Percentiles rank a stretch among this genome's conserved stretches.
Evolutionary conservation across 2,888 invertebrate genomes (phyloP).

Genomic region (Frankliniella intonsa): DNA sequence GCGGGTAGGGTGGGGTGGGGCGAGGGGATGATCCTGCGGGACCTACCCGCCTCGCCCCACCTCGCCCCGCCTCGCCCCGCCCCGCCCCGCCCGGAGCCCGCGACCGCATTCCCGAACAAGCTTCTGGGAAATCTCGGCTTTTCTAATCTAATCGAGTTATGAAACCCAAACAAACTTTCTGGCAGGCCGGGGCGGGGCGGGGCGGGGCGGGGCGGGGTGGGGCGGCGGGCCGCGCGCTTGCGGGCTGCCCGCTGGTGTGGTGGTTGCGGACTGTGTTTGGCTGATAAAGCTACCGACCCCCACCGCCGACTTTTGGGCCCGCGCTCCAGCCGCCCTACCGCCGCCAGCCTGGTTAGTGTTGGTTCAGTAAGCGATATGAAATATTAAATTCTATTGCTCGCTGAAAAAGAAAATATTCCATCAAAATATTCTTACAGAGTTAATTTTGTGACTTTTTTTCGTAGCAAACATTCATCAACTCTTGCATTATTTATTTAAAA

Average conservation of each 20-base stretch:
- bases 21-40: not conserved
- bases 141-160: constrained; percentile 14
- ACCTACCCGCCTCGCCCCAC: not conserved
- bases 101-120: not conserved
- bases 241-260: not conserved
- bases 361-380: no score
- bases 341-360: no score
- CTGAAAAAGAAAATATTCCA: no score
- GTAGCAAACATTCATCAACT: no score
- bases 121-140: constrained; percentile 16
- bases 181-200: not conserved
- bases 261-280: not conserved
- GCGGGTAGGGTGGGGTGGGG: not conserved
- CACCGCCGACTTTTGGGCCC: no score
- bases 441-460: no score
- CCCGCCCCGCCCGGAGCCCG: not conserved
- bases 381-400: no score
- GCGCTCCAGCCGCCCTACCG: no score
- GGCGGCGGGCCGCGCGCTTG: not conserved
- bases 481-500: no score
- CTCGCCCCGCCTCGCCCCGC: no score
- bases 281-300: no score
- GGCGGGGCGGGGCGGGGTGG: not conserved
- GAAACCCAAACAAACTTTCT: constrained; percentile 17
- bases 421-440: no score